Evolutionary conservation across 64 coral and sea anemone genomes (phyloP).

Genomic region (Stylophora pistillata): DNA sequence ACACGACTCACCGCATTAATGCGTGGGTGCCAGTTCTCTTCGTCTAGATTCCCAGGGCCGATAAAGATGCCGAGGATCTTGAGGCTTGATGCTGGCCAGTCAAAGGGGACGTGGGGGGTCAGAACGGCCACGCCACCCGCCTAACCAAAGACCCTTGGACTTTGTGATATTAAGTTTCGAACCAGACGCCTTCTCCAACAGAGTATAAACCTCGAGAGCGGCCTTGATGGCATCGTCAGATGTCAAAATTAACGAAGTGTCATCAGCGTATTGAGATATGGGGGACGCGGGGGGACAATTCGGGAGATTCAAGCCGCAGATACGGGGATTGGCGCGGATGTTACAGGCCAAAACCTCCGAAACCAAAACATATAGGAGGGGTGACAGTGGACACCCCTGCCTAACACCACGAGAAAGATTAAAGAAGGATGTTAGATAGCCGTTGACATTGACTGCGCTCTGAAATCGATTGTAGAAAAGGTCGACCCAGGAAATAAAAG

Average conservation of each 20-base stretch:
- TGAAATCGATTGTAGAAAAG: background rate
- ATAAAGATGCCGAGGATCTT: background rate
- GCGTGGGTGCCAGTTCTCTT: constrained; percentile 9
- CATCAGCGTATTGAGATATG: constrained; percentile 25
- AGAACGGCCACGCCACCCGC: background rate
- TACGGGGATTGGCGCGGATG: too few species aligned
- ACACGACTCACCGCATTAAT: background rate
- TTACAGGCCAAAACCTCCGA: too few species aligned
- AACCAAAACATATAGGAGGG: constrained; percentile 17
- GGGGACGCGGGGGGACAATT: background rate
- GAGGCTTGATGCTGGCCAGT: background rate
- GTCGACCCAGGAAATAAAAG: background rate
- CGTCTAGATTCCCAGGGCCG: background rate
- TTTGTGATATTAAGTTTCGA: background rate
- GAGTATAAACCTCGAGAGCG: background rate
- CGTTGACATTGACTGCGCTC: constrained; percentile 33
- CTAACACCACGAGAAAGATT: background rate
- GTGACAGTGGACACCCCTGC: constrained; percentile 5
- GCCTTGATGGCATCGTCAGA: background rate
- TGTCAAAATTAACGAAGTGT: background rate
- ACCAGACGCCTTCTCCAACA: background rate
- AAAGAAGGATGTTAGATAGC: background rate
- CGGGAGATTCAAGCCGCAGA: background rate
- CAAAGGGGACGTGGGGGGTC: background rate
- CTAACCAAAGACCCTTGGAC: constrained; percentile 20